Base-by-base conservation (phyloP, 2,888 invertebrate species). In the Phoronis australis region DNA sequence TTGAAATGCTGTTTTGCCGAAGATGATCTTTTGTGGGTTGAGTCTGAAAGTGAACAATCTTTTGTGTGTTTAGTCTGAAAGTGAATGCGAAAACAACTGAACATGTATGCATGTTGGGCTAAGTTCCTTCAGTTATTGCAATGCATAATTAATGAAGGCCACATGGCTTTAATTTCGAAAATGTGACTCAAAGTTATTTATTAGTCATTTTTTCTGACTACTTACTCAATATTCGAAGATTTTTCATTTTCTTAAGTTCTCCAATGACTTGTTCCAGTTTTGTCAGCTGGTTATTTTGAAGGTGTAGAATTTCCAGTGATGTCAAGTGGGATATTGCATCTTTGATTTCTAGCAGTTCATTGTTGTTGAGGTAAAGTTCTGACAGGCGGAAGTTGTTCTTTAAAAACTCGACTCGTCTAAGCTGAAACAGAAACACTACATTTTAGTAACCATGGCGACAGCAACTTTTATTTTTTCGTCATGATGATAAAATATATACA, bases 231-330 rank as follows among this genome's bases (percentile, higher is more conserved):
- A 61, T 65, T 45, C 62, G 55, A 18, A 72, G 58, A 40, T 58
- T 52, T 38, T 66, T 66, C 71, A 73, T 72, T 40, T 65, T 65
- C 20, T 58, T 55, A 46, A 73, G 64, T 48, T 73, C 73, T 20
- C 55, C 55, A 26, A 66, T 57, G 23, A 69, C 62, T 38, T 49
- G 54, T 22, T 69, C 68, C 5, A 73, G 62, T 46, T 69, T 65
- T 24, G 66, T 65, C 20, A 73, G 62, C 50, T 72, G 71, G 47
- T 73, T 73, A 56, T 71, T 71, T 37, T 73, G 69, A 15, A 73
- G 57, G 59, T 68, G 63, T 23, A 72, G 63, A 9, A 66, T 60
- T 45, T 62, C 45, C 3, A 73, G 57, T 48, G 61, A 64, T 0
- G 68, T 70, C 6, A 73, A 55, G 40, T 73, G 71, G 6, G 55